Evolutionary conservation across 2,113 vertebrate species (phyloP).

Genomic region (Acanthochromis polyacanthus): DNA sequence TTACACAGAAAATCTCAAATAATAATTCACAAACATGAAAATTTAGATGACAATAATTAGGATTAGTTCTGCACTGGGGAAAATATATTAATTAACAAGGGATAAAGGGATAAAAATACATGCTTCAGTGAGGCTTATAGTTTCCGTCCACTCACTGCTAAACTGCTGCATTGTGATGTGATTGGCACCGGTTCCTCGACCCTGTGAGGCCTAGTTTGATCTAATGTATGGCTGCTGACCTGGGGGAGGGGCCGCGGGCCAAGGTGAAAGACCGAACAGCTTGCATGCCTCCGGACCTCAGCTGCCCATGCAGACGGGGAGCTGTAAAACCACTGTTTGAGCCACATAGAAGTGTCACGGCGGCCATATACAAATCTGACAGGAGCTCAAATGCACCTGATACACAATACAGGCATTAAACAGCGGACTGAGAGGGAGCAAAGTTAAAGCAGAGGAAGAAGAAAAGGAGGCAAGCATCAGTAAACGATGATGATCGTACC

Average conservation of each 20-base stretch:
- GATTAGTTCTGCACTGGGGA: background rate
- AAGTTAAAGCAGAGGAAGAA: constrained; percentile 38
- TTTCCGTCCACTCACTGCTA: constrained; percentile 10
- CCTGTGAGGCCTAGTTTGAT: constrained; percentile 68
- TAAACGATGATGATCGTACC: constrained; percentile 55
- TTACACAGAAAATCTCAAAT: background rate
- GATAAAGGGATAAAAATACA: background rate
- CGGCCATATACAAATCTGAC: constrained; percentile 44
- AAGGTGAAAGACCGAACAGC: constrained; percentile 79
- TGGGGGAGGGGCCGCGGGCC: constrained; percentile 64
- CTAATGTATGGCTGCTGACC: constrained; percentile 76
- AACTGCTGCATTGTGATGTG: constrained; percentile 59
- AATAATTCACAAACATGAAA: background rate
- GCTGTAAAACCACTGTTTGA: constrained; percentile 73
- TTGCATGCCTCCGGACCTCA: constrained; percentile 82
- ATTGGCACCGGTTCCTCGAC: constrained; percentile 72
- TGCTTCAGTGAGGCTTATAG: constrained; percentile 3
- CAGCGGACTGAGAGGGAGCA: background rate
- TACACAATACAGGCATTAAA: constrained; percentile 2
- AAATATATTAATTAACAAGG: background rate
- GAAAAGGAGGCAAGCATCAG: constrained; percentile 38
- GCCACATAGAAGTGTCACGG: constrained; percentile 32
- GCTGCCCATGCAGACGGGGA: constrained; percentile 65
- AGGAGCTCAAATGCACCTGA: constrained; percentile 35
- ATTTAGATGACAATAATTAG: background rate